A percentile compares a stretch with the other conserved stretches of the same genome.
These are phyloP conservation scores for Anguilla obscura DNA, from an alignment of 2,797 vertebrate genomes.

Conservation along the genomic window DNA sequence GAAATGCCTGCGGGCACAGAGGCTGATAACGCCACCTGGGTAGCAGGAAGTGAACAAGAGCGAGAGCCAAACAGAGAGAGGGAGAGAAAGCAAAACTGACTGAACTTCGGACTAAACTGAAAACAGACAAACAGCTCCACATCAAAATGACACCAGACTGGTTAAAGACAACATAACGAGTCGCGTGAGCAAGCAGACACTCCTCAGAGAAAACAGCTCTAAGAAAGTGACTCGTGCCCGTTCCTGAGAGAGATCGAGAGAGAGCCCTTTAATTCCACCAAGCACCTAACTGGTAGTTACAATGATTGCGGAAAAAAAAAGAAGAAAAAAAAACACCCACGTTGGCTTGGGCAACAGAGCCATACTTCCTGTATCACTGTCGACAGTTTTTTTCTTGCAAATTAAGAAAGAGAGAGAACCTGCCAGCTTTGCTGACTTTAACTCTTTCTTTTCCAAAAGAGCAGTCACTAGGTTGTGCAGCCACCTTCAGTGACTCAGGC, in stretches of 20 bases:
- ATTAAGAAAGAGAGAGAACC: neutral
- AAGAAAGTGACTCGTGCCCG: neutral
- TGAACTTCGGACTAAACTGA: neutral
- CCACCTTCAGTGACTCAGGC: neutral
- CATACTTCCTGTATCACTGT: neutral
- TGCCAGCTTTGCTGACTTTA: neutral
- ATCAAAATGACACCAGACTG: neutral
- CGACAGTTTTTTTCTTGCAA: neutral
- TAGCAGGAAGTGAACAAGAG: neutral
- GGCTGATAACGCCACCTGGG: neutral
- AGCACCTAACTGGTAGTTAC: neutral
- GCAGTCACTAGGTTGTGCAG: neutral
- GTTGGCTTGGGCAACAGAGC: neutral
- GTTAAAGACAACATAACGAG: neutral
- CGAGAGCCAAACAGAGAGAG: neutral
- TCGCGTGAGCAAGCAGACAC: neutral
- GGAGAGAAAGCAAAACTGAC: neutral
- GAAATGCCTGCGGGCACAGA: neutral
- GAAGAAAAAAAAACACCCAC: neutral
- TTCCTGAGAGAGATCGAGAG: neutral
- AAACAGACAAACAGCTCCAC: neutral
- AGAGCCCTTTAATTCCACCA: conserved; percentile 4
- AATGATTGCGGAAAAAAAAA: neutral
- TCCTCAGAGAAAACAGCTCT: neutral
- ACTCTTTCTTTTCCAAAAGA: neutral